phyloP scores from a whole-genome alignment of 2,113 vertebrate genomes.

The Craseonycteris thonglongyai region DNA sequence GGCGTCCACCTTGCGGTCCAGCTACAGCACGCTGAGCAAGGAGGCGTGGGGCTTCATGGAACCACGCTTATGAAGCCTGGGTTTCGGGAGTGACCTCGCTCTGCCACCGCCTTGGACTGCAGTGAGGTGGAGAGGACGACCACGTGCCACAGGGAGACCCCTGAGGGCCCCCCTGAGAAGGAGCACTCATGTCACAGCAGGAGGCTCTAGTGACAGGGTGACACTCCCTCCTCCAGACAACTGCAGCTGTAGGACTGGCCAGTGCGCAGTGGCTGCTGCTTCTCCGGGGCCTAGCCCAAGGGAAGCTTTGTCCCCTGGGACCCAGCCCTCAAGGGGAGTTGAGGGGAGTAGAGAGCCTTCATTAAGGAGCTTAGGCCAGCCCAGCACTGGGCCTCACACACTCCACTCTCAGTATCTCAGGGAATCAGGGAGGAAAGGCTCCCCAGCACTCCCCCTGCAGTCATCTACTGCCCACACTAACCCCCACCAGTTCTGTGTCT shows the following conservation, averaged over 20 bases:
- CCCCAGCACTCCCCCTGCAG: accelerated
- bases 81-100: neutral
- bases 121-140: neutral
- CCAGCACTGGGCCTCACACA: neutral
- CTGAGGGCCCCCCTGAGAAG: neutral
- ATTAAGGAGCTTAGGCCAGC: neutral
- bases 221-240: neutral
- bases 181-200: neutral
- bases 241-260: too few relatives aligned
- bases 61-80: neutral
- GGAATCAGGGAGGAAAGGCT: neutral
- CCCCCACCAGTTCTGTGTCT: neutral
- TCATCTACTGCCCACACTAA: neutral
- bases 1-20: neutral
- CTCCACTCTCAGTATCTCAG: neutral
- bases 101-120: neutral
- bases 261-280: accelerated
- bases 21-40: neutral
- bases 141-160: accelerated
- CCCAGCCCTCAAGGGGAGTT: neutral
- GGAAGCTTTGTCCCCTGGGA: neutral
- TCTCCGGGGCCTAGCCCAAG: neutral
- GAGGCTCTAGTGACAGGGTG: neutral
- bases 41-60: neutral
- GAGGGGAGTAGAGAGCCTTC: neutral